A percentile compares a stretch with the other conserved stretches of the same genome.
These are phyloP conservation scores for Oithona nana DNA, from an alignment of 2,888 invertebrate species.

Conservation along the genomic window DNA sequence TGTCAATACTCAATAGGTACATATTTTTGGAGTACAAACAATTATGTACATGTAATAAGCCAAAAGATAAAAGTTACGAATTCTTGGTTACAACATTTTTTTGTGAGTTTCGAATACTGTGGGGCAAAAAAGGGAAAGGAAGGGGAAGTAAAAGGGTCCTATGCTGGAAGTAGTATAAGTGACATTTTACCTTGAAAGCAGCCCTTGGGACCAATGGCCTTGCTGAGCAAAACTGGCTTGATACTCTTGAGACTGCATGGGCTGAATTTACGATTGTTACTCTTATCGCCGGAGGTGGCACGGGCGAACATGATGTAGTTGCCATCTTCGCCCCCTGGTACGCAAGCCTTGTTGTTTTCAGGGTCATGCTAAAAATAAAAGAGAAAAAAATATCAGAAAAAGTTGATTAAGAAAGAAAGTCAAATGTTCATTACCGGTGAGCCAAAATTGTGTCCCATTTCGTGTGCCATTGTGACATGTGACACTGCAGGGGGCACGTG, in stretches of 20 bases:
- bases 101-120: too few relatives aligned
- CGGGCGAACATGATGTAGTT: conserved; percentile 98
- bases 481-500: conserved; percentile 96
- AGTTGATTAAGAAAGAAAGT: neutral
- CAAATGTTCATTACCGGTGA: conserved; percentile 48
- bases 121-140: too few relatives aligned
- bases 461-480: conserved; percentile 93
- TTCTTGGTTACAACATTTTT: too few relatives aligned
- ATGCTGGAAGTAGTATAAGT: too few relatives aligned
- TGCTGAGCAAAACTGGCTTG: conserved; percentile 73
- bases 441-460: conserved; percentile 98
- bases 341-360: conserved; percentile 49
- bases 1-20: too few relatives aligned
- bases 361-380: conserved; percentile 60
- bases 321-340: conserved; percentile 85
- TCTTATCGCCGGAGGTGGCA: conserved; percentile 91
- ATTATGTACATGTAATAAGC: too few relatives aligned
- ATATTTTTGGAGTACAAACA: too few relatives aligned
- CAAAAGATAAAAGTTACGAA: too few relatives aligned
- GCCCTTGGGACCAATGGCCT: conserved; percentile 70
- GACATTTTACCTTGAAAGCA: conserved; percentile 46
- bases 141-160: too few relatives aligned
- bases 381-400: too few relatives aligned
- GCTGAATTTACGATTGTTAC: conserved; percentile 93
- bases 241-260: conserved; percentile 81